Conservation (phyloP, 2,797 vertebrate genomes). For the Fringilla coelebs region DNA sequence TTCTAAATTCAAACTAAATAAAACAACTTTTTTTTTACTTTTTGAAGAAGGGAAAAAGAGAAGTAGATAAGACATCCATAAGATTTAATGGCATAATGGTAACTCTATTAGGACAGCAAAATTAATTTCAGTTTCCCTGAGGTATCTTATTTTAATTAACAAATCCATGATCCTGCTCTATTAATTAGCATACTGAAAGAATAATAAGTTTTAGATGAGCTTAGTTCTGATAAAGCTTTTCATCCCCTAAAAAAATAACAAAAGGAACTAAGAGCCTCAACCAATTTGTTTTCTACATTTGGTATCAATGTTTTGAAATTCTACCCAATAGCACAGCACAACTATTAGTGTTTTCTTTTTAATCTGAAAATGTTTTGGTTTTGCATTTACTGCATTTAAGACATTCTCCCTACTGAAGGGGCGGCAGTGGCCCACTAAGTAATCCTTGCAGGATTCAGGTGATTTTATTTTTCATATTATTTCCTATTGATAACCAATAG, state of each 20-base stretch:
- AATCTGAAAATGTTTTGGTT: slow-evolving; percentile 45
- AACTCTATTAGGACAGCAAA: slow-evolving; percentile 74
- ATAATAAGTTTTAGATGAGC: slow-evolving; percentile 70
- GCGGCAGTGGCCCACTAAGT: neutral
- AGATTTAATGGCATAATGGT: slow-evolving; percentile 63
- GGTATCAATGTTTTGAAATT: slow-evolving; percentile 35
- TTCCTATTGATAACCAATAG: neutral
- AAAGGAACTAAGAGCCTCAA: slow-evolving; percentile 55
- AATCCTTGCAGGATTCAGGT: neutral
- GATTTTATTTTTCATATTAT: slow-evolving; percentile 11
- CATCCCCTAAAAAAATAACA: slow-evolving; percentile 67
- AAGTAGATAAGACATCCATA: slow-evolving; percentile 50
- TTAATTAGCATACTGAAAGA: slow-evolving; percentile 75
- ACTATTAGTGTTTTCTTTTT: slow-evolving; percentile 17
- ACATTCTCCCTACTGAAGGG: neutral
- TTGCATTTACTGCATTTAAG: neutral
- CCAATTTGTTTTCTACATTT: slow-evolving; percentile 62
- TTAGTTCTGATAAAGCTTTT: slow-evolving; percentile 73
- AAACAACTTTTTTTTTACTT: neutral
- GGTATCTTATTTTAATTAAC: slow-evolving; percentile 79
- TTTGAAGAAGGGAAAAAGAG: neutral
- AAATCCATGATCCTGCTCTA: slow-evolving; percentile 69
- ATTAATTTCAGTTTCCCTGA: slow-evolving; percentile 78
- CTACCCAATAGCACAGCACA: neutral
- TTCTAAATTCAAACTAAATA: slow-evolving; percentile 39